These are phyloP conservation scores for Pogonognathellus flavescens DNA, from an alignment of 1,140 invertebrate species.

Conservation along the genomic window DNA sequence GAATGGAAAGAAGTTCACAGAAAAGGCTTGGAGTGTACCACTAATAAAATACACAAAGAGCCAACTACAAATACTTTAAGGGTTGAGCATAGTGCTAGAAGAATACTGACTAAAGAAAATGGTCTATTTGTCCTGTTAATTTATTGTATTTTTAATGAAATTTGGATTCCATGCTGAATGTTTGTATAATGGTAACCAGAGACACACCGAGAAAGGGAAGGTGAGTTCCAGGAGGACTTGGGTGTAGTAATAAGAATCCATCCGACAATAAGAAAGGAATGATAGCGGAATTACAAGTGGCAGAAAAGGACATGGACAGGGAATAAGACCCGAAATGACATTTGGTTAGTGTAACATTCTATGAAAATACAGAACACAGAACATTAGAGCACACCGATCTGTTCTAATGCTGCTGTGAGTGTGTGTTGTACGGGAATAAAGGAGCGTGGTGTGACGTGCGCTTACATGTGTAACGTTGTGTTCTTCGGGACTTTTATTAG, in stretches of 20 bases:
- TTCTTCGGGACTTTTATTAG: slow-evolving; percentile 47
- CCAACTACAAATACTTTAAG: neutral
- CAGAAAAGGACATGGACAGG: slow-evolving; percentile 37
- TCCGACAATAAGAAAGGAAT: slow-evolving; percentile 40
- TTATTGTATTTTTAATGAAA: slow-evolving; percentile 55
- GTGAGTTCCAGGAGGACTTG: neutral
- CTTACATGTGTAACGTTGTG: slow-evolving; percentile 30
- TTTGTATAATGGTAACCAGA: neutral
- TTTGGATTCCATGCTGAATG: slow-evolving; percentile 37
- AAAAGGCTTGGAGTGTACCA: neutral
- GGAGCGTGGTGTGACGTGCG: neutral
- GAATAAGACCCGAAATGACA: slow-evolving; percentile 19
- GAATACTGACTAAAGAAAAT: neutral
- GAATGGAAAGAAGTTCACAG: slow-evolving; percentile 12
- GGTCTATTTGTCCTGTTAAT: slow-evolving; percentile 51
- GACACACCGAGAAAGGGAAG: neutral
- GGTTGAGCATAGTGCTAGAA: neutral
- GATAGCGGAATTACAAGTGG: slow-evolving; percentile 36
- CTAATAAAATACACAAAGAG: neutral
- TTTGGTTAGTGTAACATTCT: neutral
- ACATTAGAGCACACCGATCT: neutral
- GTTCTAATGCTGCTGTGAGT: neutral
- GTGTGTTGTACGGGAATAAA: neutral
- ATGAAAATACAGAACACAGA: neutral
- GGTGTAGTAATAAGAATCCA: slow-evolving; percentile 18